Evolutionary conservation across 2,888 invertebrate species (phyloP).

Genomic region (Escarpia spicata): DNA sequence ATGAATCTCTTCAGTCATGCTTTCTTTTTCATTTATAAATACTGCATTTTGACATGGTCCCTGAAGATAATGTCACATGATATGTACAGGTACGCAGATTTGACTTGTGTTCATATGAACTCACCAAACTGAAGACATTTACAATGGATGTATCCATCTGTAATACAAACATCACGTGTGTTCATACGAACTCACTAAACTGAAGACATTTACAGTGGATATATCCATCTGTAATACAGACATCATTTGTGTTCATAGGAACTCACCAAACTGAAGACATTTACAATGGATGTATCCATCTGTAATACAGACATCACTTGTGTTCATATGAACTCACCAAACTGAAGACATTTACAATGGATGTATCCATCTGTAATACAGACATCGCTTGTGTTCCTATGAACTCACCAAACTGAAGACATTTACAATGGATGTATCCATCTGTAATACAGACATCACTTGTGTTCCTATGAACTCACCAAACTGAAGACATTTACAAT

Average conservation of each 20-base stretch:
- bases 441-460: too few relatives aligned
- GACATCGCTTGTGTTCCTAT: too few relatives aligned
- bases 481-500: too few relatives aligned
- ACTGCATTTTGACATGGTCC: neutral
- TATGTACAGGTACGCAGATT: neutral
- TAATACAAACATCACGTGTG: neutral
- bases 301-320: too few relatives aligned
- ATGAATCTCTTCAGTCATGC: neutral
- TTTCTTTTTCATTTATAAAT: slow-evolving; percentile 3
- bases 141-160: neutral
- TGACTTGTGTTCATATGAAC: neutral
- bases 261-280: too few relatives aligned
- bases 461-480: too few relatives aligned
- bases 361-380: too few relatives aligned
- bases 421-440: too few relatives aligned
- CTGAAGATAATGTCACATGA: neutral
- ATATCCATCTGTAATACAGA: neutral
- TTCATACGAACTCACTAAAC: neutral
- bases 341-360: too few relatives aligned
- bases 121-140: slow-evolving; percentile 13
- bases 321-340: too few relatives aligned
- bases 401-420: too few relatives aligned
- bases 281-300: too few relatives aligned
- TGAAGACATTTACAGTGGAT: neutral
- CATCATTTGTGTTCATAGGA: neutral